phyloP scores from a whole-genome alignment of 2,113 vertebrate species.

The Lipotes vexillifer region DNA sequence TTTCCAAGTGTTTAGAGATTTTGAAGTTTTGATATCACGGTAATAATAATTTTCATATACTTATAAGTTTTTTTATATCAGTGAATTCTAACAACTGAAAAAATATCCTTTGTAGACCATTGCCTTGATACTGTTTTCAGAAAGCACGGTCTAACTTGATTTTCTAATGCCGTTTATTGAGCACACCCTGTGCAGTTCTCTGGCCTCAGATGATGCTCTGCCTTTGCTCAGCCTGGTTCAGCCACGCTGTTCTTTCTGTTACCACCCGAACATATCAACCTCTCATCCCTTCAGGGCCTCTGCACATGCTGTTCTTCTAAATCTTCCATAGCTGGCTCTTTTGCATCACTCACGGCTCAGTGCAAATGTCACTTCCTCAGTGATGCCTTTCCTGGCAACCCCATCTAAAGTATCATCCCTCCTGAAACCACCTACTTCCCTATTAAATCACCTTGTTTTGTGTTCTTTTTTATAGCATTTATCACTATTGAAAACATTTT shows the following conservation, averaged over 20 bases:
- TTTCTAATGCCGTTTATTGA: neutral
- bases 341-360: no score
- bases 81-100: neutral
- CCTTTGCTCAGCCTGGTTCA: no score
- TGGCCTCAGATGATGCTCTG: no score
- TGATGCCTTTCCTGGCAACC: neutral
- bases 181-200: no score
- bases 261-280: neutral
- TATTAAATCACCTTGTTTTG: neutral
- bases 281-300: neutral
- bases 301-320: neutral
- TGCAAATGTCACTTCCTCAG: no score
- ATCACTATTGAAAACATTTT: neutral
- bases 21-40: neutral
- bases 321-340: neutral
- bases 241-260: neutral
- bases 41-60: neutral
- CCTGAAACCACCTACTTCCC: neutral
- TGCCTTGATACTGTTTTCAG: neutral
- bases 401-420: neutral
- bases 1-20: neutral
- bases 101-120: neutral
- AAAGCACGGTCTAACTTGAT: neutral
- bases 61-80: neutral
- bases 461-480: neutral